phyloP scores from a whole-genome alignment of 2,113 vertebrate genomes.

The Trochalopteron elliotii region DNA sequence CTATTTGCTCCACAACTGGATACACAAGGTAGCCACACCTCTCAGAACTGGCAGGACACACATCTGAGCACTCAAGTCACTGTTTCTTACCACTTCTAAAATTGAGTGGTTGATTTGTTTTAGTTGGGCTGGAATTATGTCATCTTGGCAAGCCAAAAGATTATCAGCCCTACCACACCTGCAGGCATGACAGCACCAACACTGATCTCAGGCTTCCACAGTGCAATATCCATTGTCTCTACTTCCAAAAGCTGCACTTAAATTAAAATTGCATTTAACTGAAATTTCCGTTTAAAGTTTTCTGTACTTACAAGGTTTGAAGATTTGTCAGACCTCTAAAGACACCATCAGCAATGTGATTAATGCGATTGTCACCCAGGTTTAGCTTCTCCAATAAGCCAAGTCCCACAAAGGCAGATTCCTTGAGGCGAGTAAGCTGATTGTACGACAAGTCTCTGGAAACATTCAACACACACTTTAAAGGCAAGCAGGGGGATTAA shows the following conservation, averaged over 20 bases:
- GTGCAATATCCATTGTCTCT: background rate
- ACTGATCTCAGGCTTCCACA: background rate
- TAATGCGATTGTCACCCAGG: conserved; percentile 90
- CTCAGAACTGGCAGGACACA: background rate
- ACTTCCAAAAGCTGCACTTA: background rate
- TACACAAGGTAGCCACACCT: background rate
- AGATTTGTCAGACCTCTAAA: conserved; percentile 88
- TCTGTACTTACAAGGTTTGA: conserved; percentile 85
- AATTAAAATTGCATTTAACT: background rate
- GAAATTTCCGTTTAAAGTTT: background rate
- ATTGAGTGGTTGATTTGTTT: background rate
- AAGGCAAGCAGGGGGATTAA: background rate
- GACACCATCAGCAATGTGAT: conserved; percentile 91
- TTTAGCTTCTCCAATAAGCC: conserved; percentile 88
- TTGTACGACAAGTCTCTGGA: conserved; percentile 92
- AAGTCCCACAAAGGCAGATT: conserved; percentile 88
- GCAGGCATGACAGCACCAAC: background rate
- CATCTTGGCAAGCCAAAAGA: background rate
- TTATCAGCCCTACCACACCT: background rate
- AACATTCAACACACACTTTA: background rate
- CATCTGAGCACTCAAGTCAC: background rate
- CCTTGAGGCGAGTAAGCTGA: conserved; percentile 91
- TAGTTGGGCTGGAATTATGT: background rate
- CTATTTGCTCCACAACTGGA: background rate
- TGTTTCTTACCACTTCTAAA: background rate